phyloP scores from a whole-genome alignment of 2,888 invertebrate species.

The Meiosimyza decipiens region DNA sequence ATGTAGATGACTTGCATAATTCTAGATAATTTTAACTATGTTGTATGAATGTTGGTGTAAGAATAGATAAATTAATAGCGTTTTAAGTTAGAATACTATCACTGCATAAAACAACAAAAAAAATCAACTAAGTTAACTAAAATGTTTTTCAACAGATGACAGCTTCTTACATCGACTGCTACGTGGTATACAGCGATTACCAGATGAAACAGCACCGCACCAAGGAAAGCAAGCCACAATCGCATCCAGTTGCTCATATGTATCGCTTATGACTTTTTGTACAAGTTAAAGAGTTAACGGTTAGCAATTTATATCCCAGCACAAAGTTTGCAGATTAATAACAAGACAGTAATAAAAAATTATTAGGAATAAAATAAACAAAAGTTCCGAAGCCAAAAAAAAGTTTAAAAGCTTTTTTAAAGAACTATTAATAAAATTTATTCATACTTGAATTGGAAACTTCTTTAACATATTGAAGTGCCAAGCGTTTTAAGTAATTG shows the following conservation, averaged over 20 bases:
- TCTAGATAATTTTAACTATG: too few species aligned
- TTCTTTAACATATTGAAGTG: conserved; percentile 84
- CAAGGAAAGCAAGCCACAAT: conserved; percentile 82
- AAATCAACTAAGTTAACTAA: neutral
- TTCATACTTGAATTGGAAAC: conserved; percentile 78
- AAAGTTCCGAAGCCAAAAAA: conserved; percentile 27
- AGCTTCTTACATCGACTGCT: conserved; percentile 73
- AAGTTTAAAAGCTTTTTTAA: conserved; percentile 17
- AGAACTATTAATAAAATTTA: conserved; percentile 33
- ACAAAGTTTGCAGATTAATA: conserved; percentile 25
- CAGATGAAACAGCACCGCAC: conserved; percentile 73
- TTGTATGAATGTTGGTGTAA: neutral
- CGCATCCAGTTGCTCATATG: conserved; percentile 80
- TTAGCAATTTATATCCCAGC: conserved; percentile 7
- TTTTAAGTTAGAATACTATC: neutral
- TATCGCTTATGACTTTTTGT: conserved; percentile 69
- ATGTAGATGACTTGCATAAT: too few species aligned
- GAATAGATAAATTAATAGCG: neutral
- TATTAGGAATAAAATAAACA: conserved; percentile 32
- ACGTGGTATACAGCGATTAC: conserved; percentile 73
- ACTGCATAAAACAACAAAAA: neutral
- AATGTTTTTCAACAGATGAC: neutral
- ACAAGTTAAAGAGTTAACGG: conserved; percentile 31
- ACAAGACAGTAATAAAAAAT: conserved; percentile 18
- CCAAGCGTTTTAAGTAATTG: conserved; percentile 81